Evolutionary conservation across 2,113 vertebrate species (phyloP).

Genomic region (Cebus imitator): DNA sequence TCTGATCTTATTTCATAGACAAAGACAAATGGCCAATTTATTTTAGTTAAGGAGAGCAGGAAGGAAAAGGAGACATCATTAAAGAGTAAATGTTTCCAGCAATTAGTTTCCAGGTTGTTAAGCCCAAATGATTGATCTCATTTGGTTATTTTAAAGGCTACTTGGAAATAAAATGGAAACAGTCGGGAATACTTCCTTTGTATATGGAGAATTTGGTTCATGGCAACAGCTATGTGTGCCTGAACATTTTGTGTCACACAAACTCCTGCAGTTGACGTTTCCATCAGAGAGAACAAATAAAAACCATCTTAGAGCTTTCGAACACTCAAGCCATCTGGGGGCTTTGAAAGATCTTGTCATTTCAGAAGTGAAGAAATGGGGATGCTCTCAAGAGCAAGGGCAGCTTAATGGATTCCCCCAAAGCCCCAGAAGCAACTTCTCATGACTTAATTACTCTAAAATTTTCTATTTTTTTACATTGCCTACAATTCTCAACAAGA

Average conservation of each 20-base stretch:
- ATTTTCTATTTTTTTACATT: neutral
- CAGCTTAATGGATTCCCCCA: neutral
- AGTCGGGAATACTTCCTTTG: neutral
- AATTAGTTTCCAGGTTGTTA: conserved; percentile 19
- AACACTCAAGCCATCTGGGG: neutral
- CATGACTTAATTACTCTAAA: neutral
- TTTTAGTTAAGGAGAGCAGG: neutral
- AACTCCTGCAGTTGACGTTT: neutral
- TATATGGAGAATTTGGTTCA: neutral
- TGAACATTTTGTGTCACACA: neutral
- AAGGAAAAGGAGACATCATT: neutral
- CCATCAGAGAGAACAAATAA: neutral
- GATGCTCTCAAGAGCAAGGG: neutral
- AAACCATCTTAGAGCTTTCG: neutral
- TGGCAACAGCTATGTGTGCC: neutral
- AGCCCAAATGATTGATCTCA: neutral
- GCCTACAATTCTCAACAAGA: neutral
- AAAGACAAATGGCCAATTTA: conserved; percentile 4
- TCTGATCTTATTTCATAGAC: conserved; percentile 4
- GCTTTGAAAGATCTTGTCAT: neutral
- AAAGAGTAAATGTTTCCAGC: neutral
- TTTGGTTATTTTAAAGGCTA: neutral
- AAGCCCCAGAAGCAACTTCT: neutral
- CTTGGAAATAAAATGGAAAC: neutral
- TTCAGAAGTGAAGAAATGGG: neutral